phyloP scores from a whole-genome alignment of 2,797 vertebrate species.

The Phataginus tricuspis region DNA sequence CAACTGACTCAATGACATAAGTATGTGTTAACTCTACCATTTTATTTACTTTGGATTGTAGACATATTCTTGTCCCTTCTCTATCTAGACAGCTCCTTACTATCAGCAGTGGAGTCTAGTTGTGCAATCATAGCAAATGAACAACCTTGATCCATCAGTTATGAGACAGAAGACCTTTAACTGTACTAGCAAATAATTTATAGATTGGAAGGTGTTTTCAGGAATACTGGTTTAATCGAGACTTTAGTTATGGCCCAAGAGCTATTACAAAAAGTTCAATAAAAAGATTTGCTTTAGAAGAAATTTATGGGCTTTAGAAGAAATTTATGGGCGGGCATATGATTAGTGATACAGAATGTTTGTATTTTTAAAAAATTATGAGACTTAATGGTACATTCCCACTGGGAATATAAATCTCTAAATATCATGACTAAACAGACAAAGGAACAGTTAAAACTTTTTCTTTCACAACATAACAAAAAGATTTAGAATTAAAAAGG shows the following conservation, averaged over 20 bases:
- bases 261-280: neutral
- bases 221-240: neutral
- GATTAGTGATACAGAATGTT: neutral
- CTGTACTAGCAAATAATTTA: neutral
- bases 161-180: neutral
- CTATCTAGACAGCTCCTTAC: neutral
- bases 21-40: neutral
- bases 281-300: slow-evolving; percentile 9
- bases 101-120: neutral
- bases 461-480: neutral
- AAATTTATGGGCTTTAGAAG: too few relatives aligned
- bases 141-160: neutral
- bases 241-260: neutral
- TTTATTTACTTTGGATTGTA: neutral
- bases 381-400: neutral
- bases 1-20: neutral
- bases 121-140: neutral
- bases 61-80: neutral
- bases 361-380: neutral
- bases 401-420: neutral
- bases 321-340: too few relatives aligned
- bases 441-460: neutral
- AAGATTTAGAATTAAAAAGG: slow-evolving; percentile 38
- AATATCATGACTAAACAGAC: neutral
- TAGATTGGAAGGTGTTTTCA: neutral